phyloP scores from a whole-genome alignment of 2,113 vertebrate species.

The Plestiodon gilberti region DNA sequence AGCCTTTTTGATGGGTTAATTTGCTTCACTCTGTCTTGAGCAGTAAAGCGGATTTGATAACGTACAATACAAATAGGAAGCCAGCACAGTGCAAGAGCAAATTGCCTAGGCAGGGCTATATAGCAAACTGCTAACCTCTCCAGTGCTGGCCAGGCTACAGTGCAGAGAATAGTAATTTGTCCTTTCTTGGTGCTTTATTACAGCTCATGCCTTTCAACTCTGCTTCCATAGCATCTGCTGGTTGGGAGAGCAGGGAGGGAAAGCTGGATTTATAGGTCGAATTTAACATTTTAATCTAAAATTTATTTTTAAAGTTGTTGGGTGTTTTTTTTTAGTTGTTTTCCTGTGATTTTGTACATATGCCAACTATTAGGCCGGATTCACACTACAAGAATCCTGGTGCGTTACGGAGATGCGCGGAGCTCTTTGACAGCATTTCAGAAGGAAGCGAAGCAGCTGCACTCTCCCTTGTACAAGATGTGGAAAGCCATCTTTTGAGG shows the following conservation, averaged over 20 bases:
- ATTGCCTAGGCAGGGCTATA: not conserved
- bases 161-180: not conserved
- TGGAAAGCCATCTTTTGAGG: too few species aligned
- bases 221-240: not conserved
- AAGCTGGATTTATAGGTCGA: not conserved
- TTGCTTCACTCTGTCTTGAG: not conserved
- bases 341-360: not conserved
- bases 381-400: too few species aligned
- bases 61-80: not conserved
- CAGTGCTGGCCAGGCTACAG: not conserved
- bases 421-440: too few species aligned
- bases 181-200: not conserved
- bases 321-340: not conserved
- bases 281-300: not conserved
- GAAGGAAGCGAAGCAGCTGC: too few species aligned
- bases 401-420: too few species aligned
- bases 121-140: not conserved
- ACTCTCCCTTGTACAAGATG: too few species aligned
- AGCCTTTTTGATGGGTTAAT: slow-evolving; percentile 6
- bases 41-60: not conserved
- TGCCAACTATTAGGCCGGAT: not conserved
- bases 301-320: not conserved
- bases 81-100: not conserved
- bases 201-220: not conserved
- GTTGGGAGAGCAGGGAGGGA: not conserved